Conservation (phyloP, 2,888 invertebrate genomes). For the Globia sparganii region DNA sequence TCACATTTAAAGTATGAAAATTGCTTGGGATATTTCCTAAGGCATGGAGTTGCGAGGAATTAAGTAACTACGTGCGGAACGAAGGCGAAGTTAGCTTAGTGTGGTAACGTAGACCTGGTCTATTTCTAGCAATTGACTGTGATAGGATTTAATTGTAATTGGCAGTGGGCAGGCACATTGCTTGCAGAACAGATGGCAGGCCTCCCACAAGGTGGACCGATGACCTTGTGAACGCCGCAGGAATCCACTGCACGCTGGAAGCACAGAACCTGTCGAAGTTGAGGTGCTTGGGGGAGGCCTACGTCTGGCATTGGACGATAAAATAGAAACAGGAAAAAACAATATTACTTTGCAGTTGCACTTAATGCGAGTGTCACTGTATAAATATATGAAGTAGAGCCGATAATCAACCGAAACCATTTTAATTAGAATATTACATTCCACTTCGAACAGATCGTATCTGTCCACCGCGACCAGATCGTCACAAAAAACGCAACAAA, state of each 20-base stretch:
- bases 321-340: not conserved
- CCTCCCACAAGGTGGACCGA: not conserved
- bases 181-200: too few relatives aligned
- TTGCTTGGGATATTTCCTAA: not conserved
- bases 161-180: not conserved
- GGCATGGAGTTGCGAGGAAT: not conserved
- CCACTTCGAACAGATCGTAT: constrained; percentile 52
- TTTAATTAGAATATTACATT: constrained; percentile 65
- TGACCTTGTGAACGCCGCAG: not conserved
- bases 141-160: not conserved
- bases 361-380: not conserved
- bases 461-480: constrained; percentile 51
- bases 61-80: not conserved
- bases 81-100: too few relatives aligned
- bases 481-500: constrained; percentile 67
- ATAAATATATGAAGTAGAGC: constrained; percentile 22
- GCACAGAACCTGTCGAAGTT: not conserved
- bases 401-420: constrained; percentile 46
- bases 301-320: not conserved
- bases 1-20: not conserved
- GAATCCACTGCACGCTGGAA: not conserved
- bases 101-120: not conserved
- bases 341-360: not conserved
- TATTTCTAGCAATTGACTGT: too few relatives aligned
- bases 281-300: not conserved